Base-by-base conservation (phyloP, 1,140 invertebrate species). In the Varroa destructor region DNA sequence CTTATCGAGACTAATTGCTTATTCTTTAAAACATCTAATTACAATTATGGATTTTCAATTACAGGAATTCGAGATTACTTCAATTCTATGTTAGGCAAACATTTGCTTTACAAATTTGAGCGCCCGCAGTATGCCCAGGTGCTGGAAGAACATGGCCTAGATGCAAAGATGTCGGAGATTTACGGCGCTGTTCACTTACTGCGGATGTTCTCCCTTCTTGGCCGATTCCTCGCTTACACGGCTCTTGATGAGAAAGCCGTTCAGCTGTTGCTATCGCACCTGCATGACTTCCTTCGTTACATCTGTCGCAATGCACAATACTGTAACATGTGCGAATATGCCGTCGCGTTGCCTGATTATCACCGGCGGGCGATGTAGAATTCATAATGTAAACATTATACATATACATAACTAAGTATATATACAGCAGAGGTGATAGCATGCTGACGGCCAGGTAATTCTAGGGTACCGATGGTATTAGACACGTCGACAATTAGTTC, bases 81-180 rank as follows among this genome's bases (percentile, higher is more conserved):
- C 77, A 96, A 97, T 82, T 87, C 89, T 0, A 92, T 93, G 80
- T 80, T 98, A 3, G 91, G 92, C 6, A 88, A 90, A 40, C 91
- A 95, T 78, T 80, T 98, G 12, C 81, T 98, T 1, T 97, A 97
- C 78, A 93, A 93, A 81, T 93, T 93, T 82, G 94, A 98, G 82
- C 82, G 91, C 74, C 87, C 88, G 0, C 94, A 97, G 77, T 95
- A 93, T 82, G 86, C 86, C 73, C 90, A 67, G 82, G 86, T 93
- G 71, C 81, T 91, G 72, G 84, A 86, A 75, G 86, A 89, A 75
- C 84, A 91, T 81, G 85, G 86, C 0, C 46, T 8, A 51, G 75
- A 73, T 37, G 46, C 40, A 8, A 67, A 67, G 36, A 86, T 91
- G 80, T 88, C 89, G 25, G 85, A 89, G 77, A 85, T 95, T 64